These are phyloP conservation scores for Lepidotrigona ventralis DNA, from an alignment of 1,140 invertebrate genomes.

Conservation along the genomic window DNA sequence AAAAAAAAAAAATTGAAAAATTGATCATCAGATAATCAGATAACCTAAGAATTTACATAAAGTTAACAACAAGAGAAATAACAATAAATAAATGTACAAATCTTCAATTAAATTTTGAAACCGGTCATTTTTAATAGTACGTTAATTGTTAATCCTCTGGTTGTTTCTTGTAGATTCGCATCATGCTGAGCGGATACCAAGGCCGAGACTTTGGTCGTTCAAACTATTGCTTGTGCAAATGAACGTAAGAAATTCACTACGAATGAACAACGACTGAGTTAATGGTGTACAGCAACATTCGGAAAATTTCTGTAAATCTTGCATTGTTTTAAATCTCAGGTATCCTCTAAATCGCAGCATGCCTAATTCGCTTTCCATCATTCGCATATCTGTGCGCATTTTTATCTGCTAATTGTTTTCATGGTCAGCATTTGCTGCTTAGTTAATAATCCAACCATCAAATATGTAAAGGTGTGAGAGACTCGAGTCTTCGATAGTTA, in stretches of 20 bases:
- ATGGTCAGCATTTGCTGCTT: too few species aligned
- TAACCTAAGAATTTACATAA: too few species aligned
- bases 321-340: neutral
- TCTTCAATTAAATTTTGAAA: too few species aligned
- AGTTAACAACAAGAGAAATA: too few species aligned
- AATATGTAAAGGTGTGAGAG: too few species aligned
- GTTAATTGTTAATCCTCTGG: neutral
- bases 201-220: neutral
- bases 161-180: neutral
- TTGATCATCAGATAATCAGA: too few species aligned
- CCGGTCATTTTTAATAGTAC: too few species aligned
- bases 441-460: neutral
- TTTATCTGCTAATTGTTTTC: slow-evolving; percentile 15
- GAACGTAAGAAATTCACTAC: neutral
- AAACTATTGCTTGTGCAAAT: neutral
- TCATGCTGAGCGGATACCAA: neutral
- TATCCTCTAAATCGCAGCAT: neutral
- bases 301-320: neutral
- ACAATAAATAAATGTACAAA: too few species aligned
- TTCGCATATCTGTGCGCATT: neutral
- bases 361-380: neutral
- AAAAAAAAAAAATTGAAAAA: too few species aligned
- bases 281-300: too few species aligned
- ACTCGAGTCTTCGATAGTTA: neutral
- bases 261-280: too few species aligned